Evolutionary conservation across 2,888 invertebrate species (phyloP).

Genomic region (Plebejus anna): DNA sequence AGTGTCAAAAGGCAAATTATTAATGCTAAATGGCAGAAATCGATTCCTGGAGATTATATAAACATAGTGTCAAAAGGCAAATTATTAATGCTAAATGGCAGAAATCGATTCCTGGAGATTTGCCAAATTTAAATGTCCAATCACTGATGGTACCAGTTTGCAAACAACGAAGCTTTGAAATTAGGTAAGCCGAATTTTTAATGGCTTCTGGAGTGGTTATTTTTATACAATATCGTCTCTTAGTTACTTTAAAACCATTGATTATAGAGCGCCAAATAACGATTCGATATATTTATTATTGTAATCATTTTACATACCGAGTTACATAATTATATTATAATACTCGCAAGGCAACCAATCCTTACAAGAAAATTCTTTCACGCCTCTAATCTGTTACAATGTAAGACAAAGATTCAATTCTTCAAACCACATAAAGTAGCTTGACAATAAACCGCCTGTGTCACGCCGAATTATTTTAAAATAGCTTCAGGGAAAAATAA

Average conservation of each 20-base stretch:
- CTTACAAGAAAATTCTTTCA: background rate
- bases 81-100: background rate
- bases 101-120: background rate
- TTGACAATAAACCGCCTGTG: background rate
- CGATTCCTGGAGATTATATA: background rate
- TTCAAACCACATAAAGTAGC: constrained; percentile 3
- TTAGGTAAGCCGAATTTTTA: background rate
- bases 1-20: background rate
- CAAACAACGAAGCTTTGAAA: background rate
- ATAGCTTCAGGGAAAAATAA: constrained; percentile 17
- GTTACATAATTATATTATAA: too few relatives aligned
- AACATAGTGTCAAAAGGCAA: background rate
- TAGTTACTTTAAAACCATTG: background rate
- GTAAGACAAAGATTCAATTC: background rate
- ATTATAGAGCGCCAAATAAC: background rate
- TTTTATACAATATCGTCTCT: background rate
- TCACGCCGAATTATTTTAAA: background rate
- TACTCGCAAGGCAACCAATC: background rate
- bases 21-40: background rate
- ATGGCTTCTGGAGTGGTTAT: background rate
- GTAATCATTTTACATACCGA: background rate
- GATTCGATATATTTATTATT: background rate
- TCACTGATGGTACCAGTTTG: background rate
- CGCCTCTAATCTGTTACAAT: background rate
- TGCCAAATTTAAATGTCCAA: background rate